Percentiles rank a stretch among this genome's conserved stretches.
These are phyloP conservation scores for Cordilura impudica DNA, from an alignment of 2,888 invertebrate genomes.

Conservation along the genomic window DNA sequence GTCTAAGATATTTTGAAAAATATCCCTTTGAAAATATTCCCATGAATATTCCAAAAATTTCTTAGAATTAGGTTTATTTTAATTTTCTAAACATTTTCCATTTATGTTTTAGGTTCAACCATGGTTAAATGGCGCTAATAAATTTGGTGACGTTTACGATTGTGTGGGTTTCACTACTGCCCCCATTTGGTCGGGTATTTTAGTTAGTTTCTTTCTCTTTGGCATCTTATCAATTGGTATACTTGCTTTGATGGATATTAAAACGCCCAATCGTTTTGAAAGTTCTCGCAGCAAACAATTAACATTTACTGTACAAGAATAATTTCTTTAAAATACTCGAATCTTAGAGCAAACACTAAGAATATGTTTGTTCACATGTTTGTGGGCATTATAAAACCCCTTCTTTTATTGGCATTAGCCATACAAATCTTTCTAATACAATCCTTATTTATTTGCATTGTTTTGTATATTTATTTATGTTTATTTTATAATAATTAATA, in stretches of 20 bases:
- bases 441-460: conserved; percentile 71
- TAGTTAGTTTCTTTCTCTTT: conserved; percentile 87
- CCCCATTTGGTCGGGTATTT: conserved; percentile 94
- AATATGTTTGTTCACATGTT: conserved; percentile 71
- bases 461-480: conserved; percentile 71
- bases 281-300: conserved; percentile 96
- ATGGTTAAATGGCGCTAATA: conserved; percentile 79
- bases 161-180: conserved; percentile 94
- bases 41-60: too few relatives aligned
- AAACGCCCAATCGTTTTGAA: conserved; percentile 97
- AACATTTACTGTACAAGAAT: conserved; percentile 86
- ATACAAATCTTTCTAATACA: conserved; percentile 73
- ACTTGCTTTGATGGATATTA: conserved; percentile 93
- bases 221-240: conserved; percentile 89
- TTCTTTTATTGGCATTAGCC: conserved; percentile 71
- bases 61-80: neutral
- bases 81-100: neutral
- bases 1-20: neutral
- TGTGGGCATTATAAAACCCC: conserved; percentile 68
- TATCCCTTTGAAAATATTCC: too few relatives aligned
- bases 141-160: conserved; percentile 89
- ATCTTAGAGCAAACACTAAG: neutral
- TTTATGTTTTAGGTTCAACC: conserved; percentile 79
- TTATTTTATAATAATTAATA: conserved; percentile 68
- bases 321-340: neutral